Evolutionary conservation across 2,797 vertebrate species (phyloP).

Genomic region (Apogon hyalosoma): DNA sequence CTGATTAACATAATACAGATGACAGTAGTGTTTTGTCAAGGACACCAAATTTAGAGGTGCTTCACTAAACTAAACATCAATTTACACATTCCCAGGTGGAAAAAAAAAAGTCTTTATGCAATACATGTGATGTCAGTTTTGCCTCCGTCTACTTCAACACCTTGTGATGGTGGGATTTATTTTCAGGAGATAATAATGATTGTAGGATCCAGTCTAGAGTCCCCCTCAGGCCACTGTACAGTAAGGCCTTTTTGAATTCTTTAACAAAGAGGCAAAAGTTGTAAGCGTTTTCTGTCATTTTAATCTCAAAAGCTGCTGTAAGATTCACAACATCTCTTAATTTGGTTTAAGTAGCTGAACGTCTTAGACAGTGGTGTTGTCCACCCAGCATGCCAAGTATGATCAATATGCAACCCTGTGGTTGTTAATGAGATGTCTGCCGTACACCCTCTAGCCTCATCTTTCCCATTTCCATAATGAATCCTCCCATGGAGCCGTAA

Average conservation of each 20-base stretch:
- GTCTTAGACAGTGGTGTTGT: neutral
- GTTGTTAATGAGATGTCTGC: constrained; percentile 25
- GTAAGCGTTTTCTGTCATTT: neutral
- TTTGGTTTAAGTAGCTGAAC: neutral
- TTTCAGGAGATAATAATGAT: too few relatives aligned
- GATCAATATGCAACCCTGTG: constrained; percentile 30
- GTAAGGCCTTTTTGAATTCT: too few relatives aligned
- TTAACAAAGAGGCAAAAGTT: neutral
- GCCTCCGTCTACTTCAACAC: too few relatives aligned
- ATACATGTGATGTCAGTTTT: too few relatives aligned
- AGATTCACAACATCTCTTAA: constrained; percentile 20
- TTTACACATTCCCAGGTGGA: too few relatives aligned
- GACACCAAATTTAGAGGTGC: neutral
- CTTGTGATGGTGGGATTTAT: too few relatives aligned
- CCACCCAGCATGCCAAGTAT: neutral
- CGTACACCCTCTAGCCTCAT: constrained; percentile 2
- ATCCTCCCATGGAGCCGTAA: constrained; percentile 10
- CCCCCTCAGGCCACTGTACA: too few relatives aligned
- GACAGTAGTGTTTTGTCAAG: constrained; percentile 1
- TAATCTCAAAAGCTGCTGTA: neutral
- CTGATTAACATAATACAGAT: constrained; percentile 1
- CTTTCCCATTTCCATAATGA: constrained; percentile 36
- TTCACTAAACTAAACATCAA: neutral
- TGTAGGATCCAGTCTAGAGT: too few relatives aligned
- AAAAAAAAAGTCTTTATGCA: too few relatives aligned